Evolutionary conservation across 1,140 invertebrate species (phyloP), one percentile per base, ranked within the genome.

Genomic region (Papilio aristodemus): DNA sequence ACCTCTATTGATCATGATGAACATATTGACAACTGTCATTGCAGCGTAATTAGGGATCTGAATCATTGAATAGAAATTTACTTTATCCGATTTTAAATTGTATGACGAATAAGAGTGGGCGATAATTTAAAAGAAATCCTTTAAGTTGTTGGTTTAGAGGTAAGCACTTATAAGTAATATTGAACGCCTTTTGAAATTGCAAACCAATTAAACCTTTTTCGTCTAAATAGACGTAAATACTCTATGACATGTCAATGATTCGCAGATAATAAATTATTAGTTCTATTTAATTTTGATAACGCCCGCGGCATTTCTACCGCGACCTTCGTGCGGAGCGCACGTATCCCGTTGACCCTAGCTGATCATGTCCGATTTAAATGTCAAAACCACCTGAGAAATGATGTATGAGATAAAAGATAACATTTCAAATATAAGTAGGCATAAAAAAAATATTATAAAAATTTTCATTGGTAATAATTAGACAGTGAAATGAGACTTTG

Each of bases 321-420:
- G 27, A 19, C 32, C 58, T 36, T 36, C 58, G 58, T 60, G 17
- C 32, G n/a, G 14, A 60, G 58, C 14, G 32, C 32, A 37, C 58
- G 27, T 60, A 14, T 57, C 54, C 43, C n/a, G 32, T 8, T 60
- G 58, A 60, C 58, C 58, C 58, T 60, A 37, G 58, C 32, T 60
- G 58, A 37, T 60, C 27, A 60, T 60, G 32, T 60, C 32, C 27
- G 58, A 60, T 60, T 60, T 60, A 60, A 60, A 60, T 60, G 58
- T 60, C 58, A 60, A 60, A 60, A 60, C 58, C 58, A 60, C 58
- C 58, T 60, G 58, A 36, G 27, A 60, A 60, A 60, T 60, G 58
- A 60, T 60, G 13, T 38, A 60, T 60, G 36, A 60, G 58, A 36
- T 60, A 36, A 19, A 8, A 60, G 43, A 14, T 50, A 50, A 32